These are phyloP conservation scores for Acrossocheilus fasciatus DNA, from an alignment of 2,797 vertebrate species.

Conservation along the genomic window DNA sequence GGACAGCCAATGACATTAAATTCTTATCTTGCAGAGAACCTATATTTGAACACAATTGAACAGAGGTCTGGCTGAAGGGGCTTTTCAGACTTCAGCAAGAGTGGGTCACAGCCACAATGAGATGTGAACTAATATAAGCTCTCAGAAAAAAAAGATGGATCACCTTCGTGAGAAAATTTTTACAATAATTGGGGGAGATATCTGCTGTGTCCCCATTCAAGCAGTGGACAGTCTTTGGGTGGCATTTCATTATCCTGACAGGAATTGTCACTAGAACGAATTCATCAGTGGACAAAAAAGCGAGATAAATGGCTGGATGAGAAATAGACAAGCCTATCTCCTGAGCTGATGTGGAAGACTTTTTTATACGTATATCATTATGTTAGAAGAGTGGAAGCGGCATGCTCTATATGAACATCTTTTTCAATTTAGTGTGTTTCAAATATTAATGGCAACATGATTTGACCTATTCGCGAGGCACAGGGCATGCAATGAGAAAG, in stretches of 20 bases:
- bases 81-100: constrained; percentile 71
- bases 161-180: constrained; percentile 72
- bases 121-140: constrained; percentile 67
- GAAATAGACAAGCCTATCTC: constrained; percentile 85
- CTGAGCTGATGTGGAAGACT: constrained; percentile 82
- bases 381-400: constrained; percentile 83
- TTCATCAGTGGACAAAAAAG: constrained; percentile 83
- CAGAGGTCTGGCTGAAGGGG: constrained; percentile 60
- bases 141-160: constrained; percentile 74
- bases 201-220: constrained; percentile 81
- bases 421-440: constrained; percentile 86
- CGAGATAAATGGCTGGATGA: constrained; percentile 89
- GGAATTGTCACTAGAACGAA: constrained; percentile 88
- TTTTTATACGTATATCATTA: constrained; percentile 85
- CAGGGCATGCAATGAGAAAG: constrained; percentile 62
- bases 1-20: constrained; percentile 35
- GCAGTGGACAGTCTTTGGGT: constrained; percentile 77
- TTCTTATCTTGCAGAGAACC: constrained; percentile 33
- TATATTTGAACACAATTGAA: constrained; percentile 47
- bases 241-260: constrained; percentile 89
- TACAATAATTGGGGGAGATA: constrained; percentile 83
- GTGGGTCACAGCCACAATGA: constrained; percentile 57
- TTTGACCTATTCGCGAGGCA: constrained; percentile 81
- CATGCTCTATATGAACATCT: constrained; percentile 84
- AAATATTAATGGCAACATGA: constrained; percentile 89